phyloP scores from a whole-genome alignment of 92 coral and sea anemone genomes.

The Porites evermanni region DNA sequence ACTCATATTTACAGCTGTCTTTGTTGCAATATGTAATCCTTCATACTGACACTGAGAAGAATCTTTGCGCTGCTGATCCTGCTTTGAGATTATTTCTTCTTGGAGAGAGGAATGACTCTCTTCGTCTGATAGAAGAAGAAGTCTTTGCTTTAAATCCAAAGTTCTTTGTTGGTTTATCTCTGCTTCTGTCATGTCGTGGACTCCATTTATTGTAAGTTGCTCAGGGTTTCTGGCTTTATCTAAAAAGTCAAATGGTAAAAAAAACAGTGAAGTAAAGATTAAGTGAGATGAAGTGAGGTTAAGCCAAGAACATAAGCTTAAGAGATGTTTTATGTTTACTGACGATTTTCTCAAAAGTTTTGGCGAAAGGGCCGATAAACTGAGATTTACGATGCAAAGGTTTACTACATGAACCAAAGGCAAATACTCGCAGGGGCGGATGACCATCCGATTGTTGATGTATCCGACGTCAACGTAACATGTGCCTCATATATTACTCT shows the following conservation, averaged over 20 bases:
- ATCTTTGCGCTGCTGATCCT: background rate
- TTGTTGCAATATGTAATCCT: slow-evolving; percentile 8
- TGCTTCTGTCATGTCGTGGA: slow-evolving; percentile 49
- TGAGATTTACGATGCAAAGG: too few relatives aligned
- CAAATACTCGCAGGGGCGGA: too few relatives aligned
- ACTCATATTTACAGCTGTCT: slow-evolving; percentile 29
- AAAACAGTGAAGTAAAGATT: background rate
- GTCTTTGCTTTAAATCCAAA: slow-evolving; percentile 27
- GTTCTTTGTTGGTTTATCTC: slow-evolving; percentile 11
- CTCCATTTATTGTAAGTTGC: slow-evolving; percentile 34
- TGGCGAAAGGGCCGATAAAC: too few relatives aligned
- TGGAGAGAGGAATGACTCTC: background rate
- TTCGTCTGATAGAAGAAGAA: slow-evolving; percentile 15
- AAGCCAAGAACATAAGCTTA: too few relatives aligned
- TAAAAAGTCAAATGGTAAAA: background rate
- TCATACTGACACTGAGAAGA: slow-evolving; percentile 21
- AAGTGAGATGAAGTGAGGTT: background rate
- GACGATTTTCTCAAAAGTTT: too few relatives aligned
- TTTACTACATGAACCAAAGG: too few relatives aligned
- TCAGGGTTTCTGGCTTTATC: slow-evolving; percentile 9
- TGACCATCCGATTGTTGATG: too few relatives aligned
- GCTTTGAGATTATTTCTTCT: background rate
- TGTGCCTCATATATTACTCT: too few relatives aligned
- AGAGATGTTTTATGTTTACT: too few relatives aligned
- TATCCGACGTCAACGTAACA: too few relatives aligned